A percentile compares a stretch with the other conserved stretches of the same genome.
phyloP scores from a whole-genome alignment of 2,797 vertebrate genomes.

The Rhinatrema bivittatum region DNA sequence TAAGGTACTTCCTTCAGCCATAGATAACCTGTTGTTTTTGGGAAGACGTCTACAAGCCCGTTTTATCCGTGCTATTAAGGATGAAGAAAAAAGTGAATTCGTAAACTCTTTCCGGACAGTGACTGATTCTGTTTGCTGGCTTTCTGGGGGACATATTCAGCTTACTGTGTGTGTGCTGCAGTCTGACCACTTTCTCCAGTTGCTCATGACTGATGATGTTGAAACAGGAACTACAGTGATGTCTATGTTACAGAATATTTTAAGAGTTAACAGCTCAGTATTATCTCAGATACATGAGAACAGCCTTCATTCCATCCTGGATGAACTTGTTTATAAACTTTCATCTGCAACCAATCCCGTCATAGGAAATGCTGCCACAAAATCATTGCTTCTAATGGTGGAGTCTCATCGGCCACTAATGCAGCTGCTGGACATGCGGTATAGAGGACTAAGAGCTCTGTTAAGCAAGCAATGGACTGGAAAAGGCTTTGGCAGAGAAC shows the following conservation, averaged over 20 bases:
- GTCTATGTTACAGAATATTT: slow-evolving; percentile 67
- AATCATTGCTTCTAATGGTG: slow-evolving; percentile 63
- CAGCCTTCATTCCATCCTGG: slow-evolving; percentile 63
- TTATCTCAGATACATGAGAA: slow-evolving; percentile 54
- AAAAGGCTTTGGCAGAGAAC: slow-evolving; percentile 72
- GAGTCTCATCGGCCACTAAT: slow-evolving; percentile 51
- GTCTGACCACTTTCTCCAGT: slow-evolving; percentile 69
- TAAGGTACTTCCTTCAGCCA: slow-evolving; percentile 73
- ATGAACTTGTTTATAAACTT: slow-evolving; percentile 82
- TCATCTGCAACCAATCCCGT: slow-evolving; percentile 67
- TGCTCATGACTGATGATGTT: slow-evolving; percentile 75
- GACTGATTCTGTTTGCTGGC: slow-evolving; percentile 71
- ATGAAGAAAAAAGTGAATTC: slow-evolving; percentile 56
- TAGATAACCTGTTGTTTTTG: slow-evolving; percentile 69
- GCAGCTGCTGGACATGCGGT: slow-evolving; percentile 53
- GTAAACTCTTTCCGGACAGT: slow-evolving; percentile 63
- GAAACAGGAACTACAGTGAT: slow-evolving; percentile 59
- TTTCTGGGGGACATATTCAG: slow-evolving; percentile 61
- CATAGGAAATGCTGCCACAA: slow-evolving; percentile 65
- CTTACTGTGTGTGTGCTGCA: slow-evolving; percentile 67
- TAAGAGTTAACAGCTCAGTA: slow-evolving; percentile 60
- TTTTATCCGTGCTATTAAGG: slow-evolving; percentile 58
- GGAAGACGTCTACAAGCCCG: slow-evolving; percentile 63
- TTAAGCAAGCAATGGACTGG: slow-evolving; percentile 77
- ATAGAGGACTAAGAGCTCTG: slow-evolving; percentile 75